These are phyloP conservation scores for Zosterops japonicus DNA, from an alignment of 2,113 vertebrate species.

Conservation along the genomic window DNA sequence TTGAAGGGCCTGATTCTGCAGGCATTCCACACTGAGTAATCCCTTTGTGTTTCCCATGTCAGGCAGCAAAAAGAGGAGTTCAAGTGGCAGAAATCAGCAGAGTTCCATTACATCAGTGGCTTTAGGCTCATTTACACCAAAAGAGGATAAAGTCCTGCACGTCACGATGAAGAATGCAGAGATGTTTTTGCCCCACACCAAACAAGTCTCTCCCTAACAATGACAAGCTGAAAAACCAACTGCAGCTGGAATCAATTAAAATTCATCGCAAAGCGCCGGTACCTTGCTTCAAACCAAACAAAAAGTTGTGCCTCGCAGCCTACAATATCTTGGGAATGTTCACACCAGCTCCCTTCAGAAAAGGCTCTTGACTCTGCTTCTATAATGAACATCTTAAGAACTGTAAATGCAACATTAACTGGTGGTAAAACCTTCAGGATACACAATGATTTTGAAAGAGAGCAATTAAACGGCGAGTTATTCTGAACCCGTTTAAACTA, in stretches of 20 bases:
- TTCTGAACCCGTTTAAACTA: conserved; percentile 27
- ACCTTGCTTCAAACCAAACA: conserved; percentile 23
- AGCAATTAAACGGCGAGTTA: conserved; percentile 5
- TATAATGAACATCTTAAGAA: conserved; percentile 38
- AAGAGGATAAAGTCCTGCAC: background rate
- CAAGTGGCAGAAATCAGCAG: background rate
- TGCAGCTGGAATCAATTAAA: conserved; percentile 50
- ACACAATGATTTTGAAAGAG: conserved; percentile 8
- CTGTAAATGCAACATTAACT: conserved; percentile 14
- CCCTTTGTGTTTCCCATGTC: conserved; percentile 9
- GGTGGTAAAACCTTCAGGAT: conserved; percentile 16
- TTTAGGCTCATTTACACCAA: conserved; percentile 19
- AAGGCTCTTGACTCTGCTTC: conserved; percentile 10
- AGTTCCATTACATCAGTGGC: background rate
- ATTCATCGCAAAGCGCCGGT: background rate
- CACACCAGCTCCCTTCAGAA: conserved; percentile 16
- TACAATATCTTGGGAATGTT: background rate
- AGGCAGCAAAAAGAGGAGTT: conserved; percentile 38
- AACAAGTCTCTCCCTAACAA: background rate
- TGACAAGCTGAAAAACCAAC: background rate
- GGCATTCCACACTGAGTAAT: conserved; percentile 20
- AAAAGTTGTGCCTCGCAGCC: conserved; percentile 8
- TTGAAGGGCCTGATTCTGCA: conserved; percentile 54
- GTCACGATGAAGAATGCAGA: background rate
- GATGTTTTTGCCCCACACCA: background rate